Percentiles rank a stretch among this genome's conserved stretches.
Evolutionary conservation across 1,140 invertebrate genomes (phyloP).

Genomic region (Drosophila lini): DNA sequence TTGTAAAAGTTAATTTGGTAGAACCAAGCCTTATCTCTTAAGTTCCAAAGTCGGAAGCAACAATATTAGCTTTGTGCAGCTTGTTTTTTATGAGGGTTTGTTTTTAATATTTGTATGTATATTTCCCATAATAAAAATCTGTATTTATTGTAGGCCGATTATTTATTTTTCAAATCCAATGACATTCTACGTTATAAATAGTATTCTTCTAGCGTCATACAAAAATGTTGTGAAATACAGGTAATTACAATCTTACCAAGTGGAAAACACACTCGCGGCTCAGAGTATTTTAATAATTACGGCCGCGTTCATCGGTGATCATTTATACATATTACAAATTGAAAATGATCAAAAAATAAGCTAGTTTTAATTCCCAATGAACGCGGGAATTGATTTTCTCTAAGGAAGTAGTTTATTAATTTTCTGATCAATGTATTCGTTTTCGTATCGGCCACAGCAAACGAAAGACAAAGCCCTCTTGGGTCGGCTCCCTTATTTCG

Average conservation of each 20-base stretch:
- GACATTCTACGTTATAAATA: slow-evolving; percentile 39
- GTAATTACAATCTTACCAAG: slow-evolving; percentile 9
- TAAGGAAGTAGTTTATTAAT: neutral
- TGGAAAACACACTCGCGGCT: neutral
- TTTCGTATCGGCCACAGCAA: neutral
- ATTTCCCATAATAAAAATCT: neutral
- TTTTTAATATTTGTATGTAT: neutral
- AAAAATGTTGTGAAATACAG: slow-evolving; percentile 7
- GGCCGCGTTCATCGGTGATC: slow-evolving; percentile 2
- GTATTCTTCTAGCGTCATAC: slow-evolving; percentile 37
- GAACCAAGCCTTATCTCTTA: too few species aligned
- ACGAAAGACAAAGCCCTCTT: neutral
- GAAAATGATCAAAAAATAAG: neutral
- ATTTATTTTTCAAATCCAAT: slow-evolving; percentile 36
- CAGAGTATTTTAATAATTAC: slow-evolving; percentile 4
- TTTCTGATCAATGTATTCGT: slow-evolving; percentile 12
- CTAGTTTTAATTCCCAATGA: neutral
- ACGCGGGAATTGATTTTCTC: slow-evolving; percentile 9
- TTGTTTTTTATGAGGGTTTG: too few species aligned
- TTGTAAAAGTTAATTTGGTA: too few species aligned
- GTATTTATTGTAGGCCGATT: neutral
- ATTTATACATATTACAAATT: neutral
- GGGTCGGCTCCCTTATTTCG: slow-evolving; percentile 20
- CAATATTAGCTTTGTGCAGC: too few species aligned
- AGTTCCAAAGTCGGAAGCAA: too few species aligned